phyloP scores from a whole-genome alignment of 2,797 vertebrate species.

The Myoxocephalus aenaeus region DNA sequence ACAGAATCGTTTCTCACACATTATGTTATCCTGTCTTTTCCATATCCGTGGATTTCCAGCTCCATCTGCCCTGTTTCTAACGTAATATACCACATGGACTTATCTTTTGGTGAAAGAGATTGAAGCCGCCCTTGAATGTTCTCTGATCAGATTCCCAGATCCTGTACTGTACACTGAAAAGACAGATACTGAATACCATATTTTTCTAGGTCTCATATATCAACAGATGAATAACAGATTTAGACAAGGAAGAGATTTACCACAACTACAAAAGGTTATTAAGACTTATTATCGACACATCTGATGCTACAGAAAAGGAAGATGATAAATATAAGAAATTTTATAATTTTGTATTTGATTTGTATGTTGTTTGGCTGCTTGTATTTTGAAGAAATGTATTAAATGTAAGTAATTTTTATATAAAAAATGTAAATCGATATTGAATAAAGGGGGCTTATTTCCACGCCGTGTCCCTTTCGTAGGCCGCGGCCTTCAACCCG shows the following conservation, averaged over 20 bases:
- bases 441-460: constrained; percentile 90
- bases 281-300: constrained; percentile 79
- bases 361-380: constrained; percentile 90
- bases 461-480: constrained; percentile 59
- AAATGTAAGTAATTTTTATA: constrained; percentile 91
- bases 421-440: constrained; percentile 88
- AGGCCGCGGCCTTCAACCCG: neutral
- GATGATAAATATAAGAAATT: constrained; percentile 87
- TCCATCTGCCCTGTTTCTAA: constrained; percentile 40
- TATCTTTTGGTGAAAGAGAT: constrained; percentile 70
- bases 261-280: constrained; percentile 68
- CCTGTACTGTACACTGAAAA: constrained; percentile 74
- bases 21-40: constrained; percentile 53
- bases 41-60: constrained; percentile 52
- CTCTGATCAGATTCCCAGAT: constrained; percentile 67
- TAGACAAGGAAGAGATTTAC: constrained; percentile 70
- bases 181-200: constrained; percentile 80
- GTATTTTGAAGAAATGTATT: constrained; percentile 91
- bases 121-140: constrained; percentile 80
- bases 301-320: constrained; percentile 79
- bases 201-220: constrained; percentile 80
- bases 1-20: constrained; percentile 35
- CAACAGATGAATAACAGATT: constrained; percentile 67
- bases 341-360: constrained; percentile 93
- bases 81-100: constrained; percentile 54